phyloP scores from a whole-genome alignment of 2,797 vertebrate genomes.

The Loriculus beryllinus region DNA sequence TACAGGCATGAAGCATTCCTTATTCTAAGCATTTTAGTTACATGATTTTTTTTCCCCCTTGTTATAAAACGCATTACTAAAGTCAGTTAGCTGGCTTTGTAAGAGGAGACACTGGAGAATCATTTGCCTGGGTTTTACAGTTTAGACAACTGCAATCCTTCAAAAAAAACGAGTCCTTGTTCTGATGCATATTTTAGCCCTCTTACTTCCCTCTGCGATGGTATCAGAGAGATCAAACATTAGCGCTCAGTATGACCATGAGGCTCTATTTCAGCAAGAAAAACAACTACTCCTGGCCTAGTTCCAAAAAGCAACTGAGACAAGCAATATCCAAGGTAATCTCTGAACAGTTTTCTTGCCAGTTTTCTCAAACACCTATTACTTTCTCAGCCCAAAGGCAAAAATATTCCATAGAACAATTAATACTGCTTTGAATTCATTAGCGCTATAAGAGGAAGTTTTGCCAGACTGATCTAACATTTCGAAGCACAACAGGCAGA shows the following conservation, averaged over 20 bases:
- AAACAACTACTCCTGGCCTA: constrained; percentile 51
- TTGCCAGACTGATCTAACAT: not conserved
- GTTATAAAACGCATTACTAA: not conserved
- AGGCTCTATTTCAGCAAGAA: constrained; percentile 34
- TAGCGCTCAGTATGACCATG: constrained; percentile 7
- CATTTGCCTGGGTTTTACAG: constrained; percentile 39
- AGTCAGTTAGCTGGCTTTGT: not conserved
- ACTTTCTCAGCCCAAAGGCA: constrained; percentile 35
- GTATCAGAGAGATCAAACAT: not conserved
- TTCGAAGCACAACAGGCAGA: constrained; percentile 30
- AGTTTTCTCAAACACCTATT: constrained; percentile 49
- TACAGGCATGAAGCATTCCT: not conserved
- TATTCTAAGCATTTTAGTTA: not conserved
- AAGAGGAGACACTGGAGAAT: constrained; percentile 7
- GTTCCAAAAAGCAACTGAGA: constrained; percentile 62
- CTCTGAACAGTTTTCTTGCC: constrained; percentile 44
- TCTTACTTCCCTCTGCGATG: not conserved
- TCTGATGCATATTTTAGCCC: not conserved
- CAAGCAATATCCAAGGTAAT: constrained; percentile 40
- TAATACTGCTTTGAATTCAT: constrained; percentile 50
- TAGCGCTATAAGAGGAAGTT: not conserved
- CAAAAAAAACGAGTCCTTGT: not conserved
- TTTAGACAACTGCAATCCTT: not conserved
- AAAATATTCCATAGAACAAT: constrained; percentile 53
- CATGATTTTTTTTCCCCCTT: not conserved